Conservation (phyloP, 2,888 invertebrate genomes). For the Lathronympha strigana region DNA sequence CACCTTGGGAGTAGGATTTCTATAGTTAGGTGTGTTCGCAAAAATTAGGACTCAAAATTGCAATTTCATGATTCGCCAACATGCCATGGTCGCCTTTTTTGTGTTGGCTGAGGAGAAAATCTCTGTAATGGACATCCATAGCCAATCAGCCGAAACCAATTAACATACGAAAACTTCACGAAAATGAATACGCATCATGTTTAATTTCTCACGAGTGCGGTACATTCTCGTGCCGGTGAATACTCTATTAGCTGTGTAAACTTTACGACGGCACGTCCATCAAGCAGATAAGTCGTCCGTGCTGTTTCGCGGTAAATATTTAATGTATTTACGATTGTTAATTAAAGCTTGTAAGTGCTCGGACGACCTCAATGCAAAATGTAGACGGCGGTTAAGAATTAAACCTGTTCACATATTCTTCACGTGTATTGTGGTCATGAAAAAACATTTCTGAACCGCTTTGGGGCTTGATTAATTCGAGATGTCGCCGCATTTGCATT, state of each 20-base stretch:
- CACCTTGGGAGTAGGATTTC: too few species aligned
- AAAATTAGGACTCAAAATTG: too few species aligned
- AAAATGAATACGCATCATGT: constrained; percentile 9
- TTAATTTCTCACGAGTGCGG: constrained; percentile 8
- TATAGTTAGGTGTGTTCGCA: too few species aligned
- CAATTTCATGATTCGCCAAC: too few species aligned
- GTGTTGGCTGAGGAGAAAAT: not conserved
- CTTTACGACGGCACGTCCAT: constrained; percentile 41
- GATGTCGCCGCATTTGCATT: constrained; percentile 40
- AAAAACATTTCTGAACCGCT: constrained; percentile 31
- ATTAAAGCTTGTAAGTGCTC: constrained; percentile 46
- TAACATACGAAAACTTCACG: constrained; percentile 16
- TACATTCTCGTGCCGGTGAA: constrained; percentile 33
- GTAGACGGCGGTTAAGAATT: constrained; percentile 25
- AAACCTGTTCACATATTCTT: constrained; percentile 38
- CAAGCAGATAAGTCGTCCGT: constrained; percentile 42
- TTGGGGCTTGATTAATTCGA: constrained; percentile 39
- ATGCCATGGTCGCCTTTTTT: not conserved
- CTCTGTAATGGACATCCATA: not conserved
- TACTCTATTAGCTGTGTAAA: constrained; percentile 44
- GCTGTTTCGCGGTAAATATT: constrained; percentile 50
- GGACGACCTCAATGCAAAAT: constrained; percentile 36
- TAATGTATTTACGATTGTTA: constrained; percentile 51
- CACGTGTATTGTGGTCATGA: constrained; percentile 35
- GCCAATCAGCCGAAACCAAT: constrained; percentile 20